phyloP scores from a whole-genome alignment of 2,113 vertebrate species.

The Oxyura jamaicensis region DNA sequence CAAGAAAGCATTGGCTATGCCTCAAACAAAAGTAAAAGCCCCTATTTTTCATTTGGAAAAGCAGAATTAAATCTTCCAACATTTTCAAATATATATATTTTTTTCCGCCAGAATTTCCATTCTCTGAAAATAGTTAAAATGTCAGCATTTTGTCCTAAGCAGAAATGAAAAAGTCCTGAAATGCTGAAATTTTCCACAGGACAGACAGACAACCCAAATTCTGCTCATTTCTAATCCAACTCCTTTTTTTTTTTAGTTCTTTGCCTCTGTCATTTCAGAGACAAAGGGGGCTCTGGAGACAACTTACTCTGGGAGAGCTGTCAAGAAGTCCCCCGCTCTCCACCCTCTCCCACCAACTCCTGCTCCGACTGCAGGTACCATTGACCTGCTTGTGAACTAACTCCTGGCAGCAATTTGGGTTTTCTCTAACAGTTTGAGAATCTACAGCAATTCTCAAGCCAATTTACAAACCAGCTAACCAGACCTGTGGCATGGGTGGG shows the following conservation, averaged over 20 bases:
- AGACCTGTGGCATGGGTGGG: not conserved
- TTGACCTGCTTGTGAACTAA: not conserved
- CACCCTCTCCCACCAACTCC: not conserved
- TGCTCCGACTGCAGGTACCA: not conserved
- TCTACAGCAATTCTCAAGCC: not conserved
- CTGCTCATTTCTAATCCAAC: not conserved
- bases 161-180: not conserved
- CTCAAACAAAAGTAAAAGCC: not conserved
- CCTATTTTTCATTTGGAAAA: not conserved
- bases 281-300: not conserved
- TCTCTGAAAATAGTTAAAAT: not conserved
- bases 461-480: not conserved
- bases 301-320: not conserved
- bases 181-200: not conserved
- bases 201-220: not conserved
- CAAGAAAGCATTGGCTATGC: not conserved
- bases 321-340: not conserved
- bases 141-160: not conserved
- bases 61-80: not conserved
- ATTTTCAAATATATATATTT: not conserved
- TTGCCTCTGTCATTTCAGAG: not conserved
- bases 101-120: not conserved
- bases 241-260: not conserved
- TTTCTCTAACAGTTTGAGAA: not conserved
- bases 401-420: not conserved